Evolutionary conservation across 2,888 invertebrate species (phyloP).

Genomic region (Neoascia interrupta): DNA sequence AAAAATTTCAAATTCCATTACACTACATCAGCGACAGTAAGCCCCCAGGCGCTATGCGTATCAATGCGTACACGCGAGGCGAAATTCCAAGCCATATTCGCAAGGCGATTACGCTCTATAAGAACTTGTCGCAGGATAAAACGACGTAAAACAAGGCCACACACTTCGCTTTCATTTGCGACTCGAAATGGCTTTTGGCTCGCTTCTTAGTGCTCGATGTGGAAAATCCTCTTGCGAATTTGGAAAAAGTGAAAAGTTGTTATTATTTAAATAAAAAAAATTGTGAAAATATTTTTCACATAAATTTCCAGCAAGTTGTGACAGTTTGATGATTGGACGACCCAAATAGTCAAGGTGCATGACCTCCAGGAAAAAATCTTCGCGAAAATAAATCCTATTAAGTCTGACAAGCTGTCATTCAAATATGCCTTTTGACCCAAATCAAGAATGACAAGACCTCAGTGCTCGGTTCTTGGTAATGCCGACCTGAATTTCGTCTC

Average conservation of each 20-base stretch:
- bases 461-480: neutral
- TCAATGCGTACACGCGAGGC: conserved; percentile 44
- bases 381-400: neutral
- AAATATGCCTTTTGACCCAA: neutral
- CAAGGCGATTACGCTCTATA: conserved; percentile 36
- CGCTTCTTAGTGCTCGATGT: neutral
- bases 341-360: conserved; percentile 7
- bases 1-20: conserved; percentile 61
- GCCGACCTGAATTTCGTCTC: neutral
- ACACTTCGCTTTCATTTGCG: conserved; percentile 65
- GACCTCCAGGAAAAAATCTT: conserved; percentile 5
- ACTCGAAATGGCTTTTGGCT: neutral
- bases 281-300: neutral
- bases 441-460: conserved; percentile 2
- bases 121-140: conserved; percentile 46
- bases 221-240: conserved; percentile 20
- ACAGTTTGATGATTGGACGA: conserved; percentile 2
- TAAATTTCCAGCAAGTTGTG: neutral
- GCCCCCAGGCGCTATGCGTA: conserved; percentile 28
- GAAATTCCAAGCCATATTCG: conserved; percentile 48
- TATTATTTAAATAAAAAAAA: neutral
- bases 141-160: conserved; percentile 54
- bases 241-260: conserved; percentile 51
- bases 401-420: neutral
- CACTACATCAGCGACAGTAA: too few relatives aligned